Evolutionary conservation across 2,113 vertebrate genomes (phyloP).

Genomic region (Sterna hirundo): DNA sequence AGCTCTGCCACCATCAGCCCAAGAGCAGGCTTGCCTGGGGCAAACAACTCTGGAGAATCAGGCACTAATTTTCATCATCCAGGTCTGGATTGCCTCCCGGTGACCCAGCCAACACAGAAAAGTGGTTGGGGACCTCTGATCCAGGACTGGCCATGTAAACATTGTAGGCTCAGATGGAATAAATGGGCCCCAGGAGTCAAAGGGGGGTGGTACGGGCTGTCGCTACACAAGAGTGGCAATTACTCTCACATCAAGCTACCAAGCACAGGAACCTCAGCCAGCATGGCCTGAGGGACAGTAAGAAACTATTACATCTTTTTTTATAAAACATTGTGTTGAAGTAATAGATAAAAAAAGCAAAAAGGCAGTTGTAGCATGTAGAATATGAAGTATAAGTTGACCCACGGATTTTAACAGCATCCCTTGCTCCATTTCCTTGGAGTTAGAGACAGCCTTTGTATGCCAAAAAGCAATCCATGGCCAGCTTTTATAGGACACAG

Average conservation of each 20-base stretch:
- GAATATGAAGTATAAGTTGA: neutral
- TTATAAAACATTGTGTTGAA: neutral
- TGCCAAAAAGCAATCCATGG: neutral
- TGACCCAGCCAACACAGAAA: neutral
- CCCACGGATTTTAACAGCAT: neutral
- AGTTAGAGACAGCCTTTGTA: neutral
- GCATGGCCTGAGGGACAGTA: neutral
- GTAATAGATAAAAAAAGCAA: neutral
- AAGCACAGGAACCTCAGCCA: neutral
- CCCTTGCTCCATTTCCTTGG: neutral
- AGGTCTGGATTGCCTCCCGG: neutral
- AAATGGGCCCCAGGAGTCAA: neutral
- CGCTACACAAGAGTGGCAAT: neutral
- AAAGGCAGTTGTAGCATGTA: neutral
- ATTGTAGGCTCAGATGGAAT: neutral
- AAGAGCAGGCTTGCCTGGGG: neutral
- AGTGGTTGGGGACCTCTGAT: neutral
- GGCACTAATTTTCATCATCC: neutral
- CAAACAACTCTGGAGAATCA: neutral
- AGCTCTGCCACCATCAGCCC: neutral
- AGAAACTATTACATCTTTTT: neutral
- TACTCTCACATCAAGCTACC: neutral
- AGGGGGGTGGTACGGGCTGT: neutral
- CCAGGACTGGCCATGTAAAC: neutral
- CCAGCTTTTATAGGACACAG: neutral